These are phyloP conservation scores for Camponotus vicinus DNA, from an alignment of 1,140 invertebrate genomes.

Conservation along the genomic window DNA sequence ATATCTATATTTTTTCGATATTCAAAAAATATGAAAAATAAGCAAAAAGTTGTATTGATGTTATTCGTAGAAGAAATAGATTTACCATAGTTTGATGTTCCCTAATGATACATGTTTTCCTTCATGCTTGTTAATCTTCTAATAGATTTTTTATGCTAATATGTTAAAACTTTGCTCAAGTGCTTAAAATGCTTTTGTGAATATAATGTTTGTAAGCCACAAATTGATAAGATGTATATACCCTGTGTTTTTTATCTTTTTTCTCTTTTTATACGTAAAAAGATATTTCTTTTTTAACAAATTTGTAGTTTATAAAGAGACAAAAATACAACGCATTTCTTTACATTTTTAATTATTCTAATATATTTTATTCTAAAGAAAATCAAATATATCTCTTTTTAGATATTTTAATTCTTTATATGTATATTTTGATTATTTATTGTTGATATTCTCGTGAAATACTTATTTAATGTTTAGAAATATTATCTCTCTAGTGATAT, in stretches of 20 bases:
- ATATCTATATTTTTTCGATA: neutral
- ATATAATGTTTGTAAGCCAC: conserved; percentile 61
- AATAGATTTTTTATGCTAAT: conserved; percentile 47
- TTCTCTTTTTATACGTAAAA: neutral
- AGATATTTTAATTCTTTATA: neutral
- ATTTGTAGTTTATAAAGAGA: neutral
- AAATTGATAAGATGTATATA: conserved; percentile 49
- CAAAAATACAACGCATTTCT: conserved; percentile 3
- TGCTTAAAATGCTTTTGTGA: conserved; percentile 67
- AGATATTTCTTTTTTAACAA: neutral
- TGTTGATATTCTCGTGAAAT: neutral
- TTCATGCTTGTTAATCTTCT: conserved; percentile 31
- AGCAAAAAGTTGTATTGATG: conserved; percentile 21
- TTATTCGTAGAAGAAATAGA: conserved; percentile 5
- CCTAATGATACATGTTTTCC: conserved; percentile 25
- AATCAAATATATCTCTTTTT: neutral
- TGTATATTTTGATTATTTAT: neutral
- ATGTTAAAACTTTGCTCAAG: conserved; percentile 65
- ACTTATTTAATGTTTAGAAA: neutral
- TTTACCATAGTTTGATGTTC: conserved; percentile 32
- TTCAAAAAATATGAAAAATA: neutral
- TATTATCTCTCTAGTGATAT: no score
- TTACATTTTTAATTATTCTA: conserved; percentile 12
- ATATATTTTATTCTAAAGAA: conserved; percentile 3
- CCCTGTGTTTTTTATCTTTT: conserved; percentile 1